phyloP scores from a whole-genome alignment of 2,797 vertebrate genomes.

The Thalassophryne amazonica region DNA sequence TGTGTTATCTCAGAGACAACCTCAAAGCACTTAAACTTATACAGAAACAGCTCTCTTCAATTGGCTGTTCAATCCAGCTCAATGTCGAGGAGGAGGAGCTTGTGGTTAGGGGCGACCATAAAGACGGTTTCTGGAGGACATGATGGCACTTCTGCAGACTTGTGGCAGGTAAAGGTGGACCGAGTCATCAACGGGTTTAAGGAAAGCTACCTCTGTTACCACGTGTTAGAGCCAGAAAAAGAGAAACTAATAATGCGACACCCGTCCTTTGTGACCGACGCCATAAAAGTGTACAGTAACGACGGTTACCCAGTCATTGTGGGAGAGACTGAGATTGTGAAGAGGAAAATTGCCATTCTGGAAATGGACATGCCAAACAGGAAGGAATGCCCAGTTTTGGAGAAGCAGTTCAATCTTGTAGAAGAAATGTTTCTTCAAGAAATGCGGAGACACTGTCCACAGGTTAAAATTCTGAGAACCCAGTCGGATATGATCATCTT shows the following conservation, averaged over 20 bases:
- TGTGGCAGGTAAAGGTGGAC: constrained; percentile 48
- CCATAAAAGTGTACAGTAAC: constrained; percentile 48
- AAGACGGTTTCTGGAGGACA: constrained; percentile 11
- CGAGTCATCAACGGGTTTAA: constrained; percentile 4
- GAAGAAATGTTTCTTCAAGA: constrained; percentile 46
- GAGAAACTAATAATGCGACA: constrained; percentile 24
- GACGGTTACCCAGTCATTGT: constrained; percentile 46
- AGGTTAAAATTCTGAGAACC: constrained; percentile 11
- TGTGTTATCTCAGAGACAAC: constrained; percentile 55
- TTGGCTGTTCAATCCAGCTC: constrained; percentile 19
- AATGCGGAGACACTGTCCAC: constrained; percentile 4
- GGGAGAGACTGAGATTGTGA: constrained; percentile 37
- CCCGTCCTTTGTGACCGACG: neutral
- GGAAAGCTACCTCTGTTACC: constrained; percentile 30
- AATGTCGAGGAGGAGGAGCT: constrained; percentile 28
- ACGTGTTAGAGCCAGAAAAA: constrained; percentile 32
- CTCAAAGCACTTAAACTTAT: constrained; percentile 17
- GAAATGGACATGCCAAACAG: constrained; percentile 5
- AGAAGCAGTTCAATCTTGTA: constrained; percentile 36
- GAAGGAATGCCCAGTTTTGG: constrained; percentile 21
- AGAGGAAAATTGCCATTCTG: constrained; percentile 16
- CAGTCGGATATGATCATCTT: constrained; percentile 16
- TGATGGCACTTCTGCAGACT: neutral
- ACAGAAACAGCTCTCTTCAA: constrained; percentile 23
- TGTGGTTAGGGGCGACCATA: constrained; percentile 33